These are phyloP conservation scores for Eurytoma adleriae DNA, from an alignment of 2,888 invertebrate species.

Conservation along the genomic window DNA sequence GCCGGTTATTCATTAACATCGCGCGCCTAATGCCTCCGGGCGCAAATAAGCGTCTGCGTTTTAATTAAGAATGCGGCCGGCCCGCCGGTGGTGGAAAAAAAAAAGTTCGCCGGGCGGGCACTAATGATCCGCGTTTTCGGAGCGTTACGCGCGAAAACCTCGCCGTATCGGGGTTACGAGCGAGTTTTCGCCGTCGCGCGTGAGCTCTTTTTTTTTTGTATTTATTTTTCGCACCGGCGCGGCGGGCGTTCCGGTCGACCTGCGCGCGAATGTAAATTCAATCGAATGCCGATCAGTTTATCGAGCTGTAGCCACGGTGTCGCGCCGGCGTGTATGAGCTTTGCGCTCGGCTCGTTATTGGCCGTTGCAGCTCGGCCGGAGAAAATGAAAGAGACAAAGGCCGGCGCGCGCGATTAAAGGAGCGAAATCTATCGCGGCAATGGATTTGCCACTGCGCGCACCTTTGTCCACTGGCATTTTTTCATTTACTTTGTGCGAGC, in stretches of 20 bases:
- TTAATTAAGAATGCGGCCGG: constrained; percentile 41
- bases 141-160: not conserved
- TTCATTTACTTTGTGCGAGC: no score
- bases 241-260: not conserved
- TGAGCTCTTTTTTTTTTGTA: not conserved
- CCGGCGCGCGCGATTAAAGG: no score
- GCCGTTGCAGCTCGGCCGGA: not conserved
- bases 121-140: constrained; percentile 33
- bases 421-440: no score
- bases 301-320: not conserved
- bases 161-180: constrained; percentile 4
- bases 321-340: not conserved
- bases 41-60: constrained; percentile 34
- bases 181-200: not conserved
- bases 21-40: not conserved
- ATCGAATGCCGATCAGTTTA: constrained; percentile 49
- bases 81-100: not conserved
- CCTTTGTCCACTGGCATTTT: no score
- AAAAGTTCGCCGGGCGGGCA: not conserved
- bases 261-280: constrained; percentile 32
- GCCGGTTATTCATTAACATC: constrained; percentile 19
- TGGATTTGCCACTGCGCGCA: no score
- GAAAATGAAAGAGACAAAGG: constrained; percentile 25
- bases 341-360: not conserved
- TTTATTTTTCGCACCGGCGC: not conserved